A percentile compares a stretch with the other conserved stretches of the same genome.
Evolutionary conservation across 2,888 invertebrate genomes (phyloP).

Genomic region (Dicyrtomina minuta): DNA sequence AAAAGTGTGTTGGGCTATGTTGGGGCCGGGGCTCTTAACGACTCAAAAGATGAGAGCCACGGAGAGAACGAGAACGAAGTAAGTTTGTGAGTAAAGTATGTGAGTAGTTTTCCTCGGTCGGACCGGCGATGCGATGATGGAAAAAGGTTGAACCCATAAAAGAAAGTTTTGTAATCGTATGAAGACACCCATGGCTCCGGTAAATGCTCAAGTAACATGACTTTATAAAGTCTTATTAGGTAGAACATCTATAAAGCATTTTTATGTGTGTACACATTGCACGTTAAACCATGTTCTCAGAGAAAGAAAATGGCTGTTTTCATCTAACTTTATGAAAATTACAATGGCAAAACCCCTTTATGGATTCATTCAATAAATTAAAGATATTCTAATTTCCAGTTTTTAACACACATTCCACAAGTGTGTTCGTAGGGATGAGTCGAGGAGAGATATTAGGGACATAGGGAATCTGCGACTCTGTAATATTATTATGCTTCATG

Average conservation of each 20-base stretch:
- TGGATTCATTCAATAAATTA: conserved; percentile 15
- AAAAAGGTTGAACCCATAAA: neutral
- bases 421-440: neutral
- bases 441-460: too few species aligned
- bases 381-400: neutral
- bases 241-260: conserved; percentile 12
- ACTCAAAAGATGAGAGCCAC: too few species aligned
- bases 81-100: conserved; percentile 12
- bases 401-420: neutral
- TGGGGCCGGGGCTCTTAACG: too few species aligned
- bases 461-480: too few species aligned
- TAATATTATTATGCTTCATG: too few species aligned
- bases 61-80: neutral
- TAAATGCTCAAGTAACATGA: conserved; percentile 20
- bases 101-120: neutral
- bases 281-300: neutral
- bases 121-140: too few species aligned
- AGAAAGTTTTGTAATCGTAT: conserved; percentile 9
- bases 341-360: conserved; percentile 5
- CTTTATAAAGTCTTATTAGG: conserved; percentile 15
- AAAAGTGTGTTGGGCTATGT: neutral
- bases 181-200: conserved; percentile 27
- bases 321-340: conserved; percentile 12
- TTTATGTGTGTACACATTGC: neutral
- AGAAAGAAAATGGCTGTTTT: neutral